Evolutionary conservation across 2,797 vertebrate genomes (phyloP).

Genomic region (Esox lucius): DNA sequence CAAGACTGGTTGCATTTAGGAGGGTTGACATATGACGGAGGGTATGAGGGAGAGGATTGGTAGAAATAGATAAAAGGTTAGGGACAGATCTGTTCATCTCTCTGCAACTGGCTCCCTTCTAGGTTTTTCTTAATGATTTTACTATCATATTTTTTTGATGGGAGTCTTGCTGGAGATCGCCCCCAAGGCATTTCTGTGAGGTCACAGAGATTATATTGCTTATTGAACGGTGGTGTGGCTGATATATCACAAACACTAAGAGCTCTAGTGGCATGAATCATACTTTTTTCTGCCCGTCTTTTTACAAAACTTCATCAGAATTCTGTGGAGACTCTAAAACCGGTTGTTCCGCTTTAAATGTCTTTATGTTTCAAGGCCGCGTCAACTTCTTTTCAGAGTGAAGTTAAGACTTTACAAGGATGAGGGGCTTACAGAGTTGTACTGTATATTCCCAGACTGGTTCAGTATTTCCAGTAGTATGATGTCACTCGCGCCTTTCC

Average conservation of each 20-base stretch:
- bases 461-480: conserved; percentile 50
- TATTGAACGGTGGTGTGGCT: background rate
- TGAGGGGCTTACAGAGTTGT: conserved; percentile 68
- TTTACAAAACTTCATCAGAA: conserved; percentile 49
- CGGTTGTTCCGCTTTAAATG: conserved; percentile 64
- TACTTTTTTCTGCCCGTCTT: background rate
- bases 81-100: conserved; percentile 21
- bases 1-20: conserved; percentile 7
- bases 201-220: conserved; percentile 1
- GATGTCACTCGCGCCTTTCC: conserved; percentile 41
- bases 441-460: conserved; percentile 62
- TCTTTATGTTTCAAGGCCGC: conserved; percentile 49
- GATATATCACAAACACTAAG: background rate
- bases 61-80: conserved; percentile 18
- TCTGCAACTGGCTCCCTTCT: conserved; percentile 27
- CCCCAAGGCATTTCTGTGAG: background rate
- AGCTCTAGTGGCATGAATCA: background rate
- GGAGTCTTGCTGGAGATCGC: too few species aligned
- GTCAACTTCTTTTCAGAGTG: conserved; percentile 50
- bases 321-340: conserved; percentile 58
- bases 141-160: background rate
- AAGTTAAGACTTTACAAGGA: conserved; percentile 71
- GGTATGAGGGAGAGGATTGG: background rate
- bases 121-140: conserved; percentile 21
- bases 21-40: background rate